Percentiles rank a stretch among this genome's conserved stretches.
phyloP scores from a whole-genome alignment of 2,113 vertebrate genomes.

The Zosterops lateralis region DNA sequence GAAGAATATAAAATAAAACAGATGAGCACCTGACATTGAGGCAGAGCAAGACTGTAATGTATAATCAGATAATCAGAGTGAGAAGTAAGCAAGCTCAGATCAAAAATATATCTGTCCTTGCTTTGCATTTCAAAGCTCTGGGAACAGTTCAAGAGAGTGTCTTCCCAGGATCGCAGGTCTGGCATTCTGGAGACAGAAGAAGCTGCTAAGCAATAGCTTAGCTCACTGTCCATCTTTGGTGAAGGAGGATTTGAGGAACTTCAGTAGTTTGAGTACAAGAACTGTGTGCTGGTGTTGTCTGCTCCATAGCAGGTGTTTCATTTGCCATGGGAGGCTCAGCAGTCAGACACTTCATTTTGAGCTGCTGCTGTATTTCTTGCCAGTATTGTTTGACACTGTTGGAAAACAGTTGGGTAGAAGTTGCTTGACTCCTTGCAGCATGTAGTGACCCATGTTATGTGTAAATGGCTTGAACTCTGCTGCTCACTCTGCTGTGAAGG shows the following conservation, averaged over 20 bases:
- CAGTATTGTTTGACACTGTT: background rate
- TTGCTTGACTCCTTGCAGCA: background rate
- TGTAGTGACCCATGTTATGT: slow-evolving; percentile 14
- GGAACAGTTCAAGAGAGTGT: background rate
- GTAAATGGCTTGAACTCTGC: background rate
- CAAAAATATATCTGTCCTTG: slow-evolving; percentile 35
- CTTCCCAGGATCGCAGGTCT: background rate
- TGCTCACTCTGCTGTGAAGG: slow-evolving; percentile 30
- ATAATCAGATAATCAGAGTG: background rate
- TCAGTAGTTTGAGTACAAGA: background rate
- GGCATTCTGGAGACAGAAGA: background rate
- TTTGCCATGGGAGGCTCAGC: background rate
- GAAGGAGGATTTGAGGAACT: background rate
- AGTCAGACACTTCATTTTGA: background rate
- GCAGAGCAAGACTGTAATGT: background rate
- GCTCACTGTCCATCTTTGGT: background rate
- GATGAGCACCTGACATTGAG: background rate
- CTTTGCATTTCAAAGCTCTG: slow-evolving; percentile 56
- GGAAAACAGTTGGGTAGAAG: background rate
- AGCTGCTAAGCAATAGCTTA: background rate
- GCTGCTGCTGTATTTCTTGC: background rate
- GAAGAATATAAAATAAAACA: background rate
- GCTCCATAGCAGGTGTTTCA: background rate
- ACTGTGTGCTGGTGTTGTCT: background rate
- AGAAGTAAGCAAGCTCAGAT: slow-evolving; percentile 47